Percentiles rank a stretch among this genome's conserved stretches.
Evolutionary conservation across 2,113 vertebrate genomes (phyloP).

Genomic region (Anhinga rufa): DNA sequence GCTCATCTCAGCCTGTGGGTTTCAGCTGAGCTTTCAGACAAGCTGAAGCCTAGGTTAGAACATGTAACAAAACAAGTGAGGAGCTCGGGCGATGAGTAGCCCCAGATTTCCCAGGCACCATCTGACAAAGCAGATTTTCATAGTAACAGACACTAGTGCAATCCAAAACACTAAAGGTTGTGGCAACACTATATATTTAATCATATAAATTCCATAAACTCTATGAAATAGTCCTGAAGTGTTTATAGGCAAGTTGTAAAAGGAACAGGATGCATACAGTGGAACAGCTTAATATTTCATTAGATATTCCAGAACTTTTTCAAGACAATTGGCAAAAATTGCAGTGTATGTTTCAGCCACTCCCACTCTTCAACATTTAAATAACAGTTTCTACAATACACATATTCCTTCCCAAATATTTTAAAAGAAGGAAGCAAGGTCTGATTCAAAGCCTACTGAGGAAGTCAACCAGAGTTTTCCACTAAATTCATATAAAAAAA

Average conservation of each 20-base stretch:
- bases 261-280: background rate
- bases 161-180: background rate
- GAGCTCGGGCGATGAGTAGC: accelerated
- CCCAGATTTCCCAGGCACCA: background rate
- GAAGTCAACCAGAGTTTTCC: background rate
- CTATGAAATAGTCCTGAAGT: background rate
- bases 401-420: background rate
- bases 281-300: background rate
- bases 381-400: background rate
- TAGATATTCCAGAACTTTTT: background rate
- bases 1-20: background rate
- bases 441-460: background rate
- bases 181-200: background rate
- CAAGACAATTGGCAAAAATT: background rate
- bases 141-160: background rate
- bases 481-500: background rate
- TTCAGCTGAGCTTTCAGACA: background rate
- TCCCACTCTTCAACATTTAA: background rate
- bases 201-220: background rate
- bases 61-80: background rate
- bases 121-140: background rate
- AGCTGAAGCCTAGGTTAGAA: background rate
- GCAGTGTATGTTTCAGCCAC: background rate
- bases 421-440: background rate
- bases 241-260: background rate